These are phyloP conservation scores for Aricia agestis DNA, from an alignment of 1,140 invertebrate species.

Conservation along the genomic window DNA sequence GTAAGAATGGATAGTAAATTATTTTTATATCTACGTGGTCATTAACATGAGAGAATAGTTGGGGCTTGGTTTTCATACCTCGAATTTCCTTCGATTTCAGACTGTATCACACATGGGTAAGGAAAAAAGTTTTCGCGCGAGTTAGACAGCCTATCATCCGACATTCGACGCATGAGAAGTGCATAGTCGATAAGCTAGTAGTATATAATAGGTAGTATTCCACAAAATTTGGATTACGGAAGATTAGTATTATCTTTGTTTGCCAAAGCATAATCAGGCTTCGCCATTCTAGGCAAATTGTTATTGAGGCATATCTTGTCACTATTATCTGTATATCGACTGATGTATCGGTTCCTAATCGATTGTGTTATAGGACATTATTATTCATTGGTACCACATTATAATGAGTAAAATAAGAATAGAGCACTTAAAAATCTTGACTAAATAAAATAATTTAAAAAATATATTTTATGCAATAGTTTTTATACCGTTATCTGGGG, in stretches of 20 bases:
- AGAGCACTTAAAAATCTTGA: no score
- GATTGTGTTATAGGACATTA: slow-evolving; percentile 2
- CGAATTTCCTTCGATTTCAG: no score
- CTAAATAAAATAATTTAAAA: no score
- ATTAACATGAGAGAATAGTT: no score
- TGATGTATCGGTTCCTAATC: slow-evolving; percentile 18
- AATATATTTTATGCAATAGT: no score
- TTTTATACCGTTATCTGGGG: no score
- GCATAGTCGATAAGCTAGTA: not conserved
- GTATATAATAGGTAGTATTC: slow-evolving; percentile 8
- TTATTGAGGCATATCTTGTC: slow-evolving; percentile 53
- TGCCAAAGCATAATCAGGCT: slow-evolving; percentile 48
- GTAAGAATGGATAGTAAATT: no score
- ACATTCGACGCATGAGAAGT: not conserved
- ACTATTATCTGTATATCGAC: slow-evolving; percentile 30
- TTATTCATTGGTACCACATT: slow-evolving; percentile 4
- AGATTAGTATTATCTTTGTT: slow-evolving; percentile 48
- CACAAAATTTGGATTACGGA: slow-evolving; percentile 1
- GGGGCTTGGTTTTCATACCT: no score
- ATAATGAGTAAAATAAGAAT: not conserved
- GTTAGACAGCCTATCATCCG: no score
- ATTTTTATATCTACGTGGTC: no score
- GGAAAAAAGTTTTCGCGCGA: no score
- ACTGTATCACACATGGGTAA: no score
- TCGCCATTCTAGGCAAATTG: slow-evolving; percentile 49